Percentiles rank a stretch among this genome's conserved stretches.
These are phyloP conservation scores for Tethea ocularis DNA, from an alignment of 2,888 invertebrate genomes.

Conservation along the genomic window DNA sequence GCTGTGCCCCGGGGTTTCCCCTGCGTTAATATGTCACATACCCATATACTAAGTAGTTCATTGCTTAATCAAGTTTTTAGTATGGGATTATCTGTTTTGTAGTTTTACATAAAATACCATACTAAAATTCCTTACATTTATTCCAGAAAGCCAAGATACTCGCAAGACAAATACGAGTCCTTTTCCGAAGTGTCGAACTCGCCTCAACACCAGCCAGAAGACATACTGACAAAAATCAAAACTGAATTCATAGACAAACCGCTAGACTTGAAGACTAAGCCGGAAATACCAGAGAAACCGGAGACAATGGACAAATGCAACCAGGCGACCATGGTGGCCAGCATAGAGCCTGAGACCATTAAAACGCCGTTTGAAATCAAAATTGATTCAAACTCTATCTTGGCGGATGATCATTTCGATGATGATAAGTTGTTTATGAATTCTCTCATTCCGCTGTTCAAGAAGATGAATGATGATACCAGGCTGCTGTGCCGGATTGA, in stretches of 20 bases:
- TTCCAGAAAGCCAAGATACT: slow-evolving; percentile 71
- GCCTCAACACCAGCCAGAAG: slow-evolving; percentile 70
- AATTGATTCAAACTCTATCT: slow-evolving; percentile 70
- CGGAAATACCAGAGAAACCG: slow-evolving; percentile 47
- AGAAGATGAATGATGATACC: slow-evolving; percentile 77
- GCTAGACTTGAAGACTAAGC: slow-evolving; percentile 64
- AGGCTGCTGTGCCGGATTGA: slow-evolving; percentile 71
- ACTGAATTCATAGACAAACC: slow-evolving; percentile 63
- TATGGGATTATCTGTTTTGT: not conserved
- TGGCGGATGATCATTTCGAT: slow-evolving; percentile 74
- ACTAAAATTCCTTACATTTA: slow-evolving; percentile 3
- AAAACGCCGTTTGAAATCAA: slow-evolving; percentile 64
- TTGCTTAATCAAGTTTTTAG: too few species aligned
- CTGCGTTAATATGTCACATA: too few species aligned
- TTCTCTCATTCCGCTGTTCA: slow-evolving; percentile 70
- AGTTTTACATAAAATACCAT: not conserved
- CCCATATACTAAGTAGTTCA: too few species aligned
- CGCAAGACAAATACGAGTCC: slow-evolving; percentile 76
- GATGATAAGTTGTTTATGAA: slow-evolving; percentile 77
- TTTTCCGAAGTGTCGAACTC: slow-evolving; percentile 75
- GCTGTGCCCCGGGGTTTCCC: too few species aligned
- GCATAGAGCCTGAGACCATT: slow-evolving; percentile 45
- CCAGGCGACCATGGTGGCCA: slow-evolving; percentile 57
- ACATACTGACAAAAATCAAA: slow-evolving; percentile 60
- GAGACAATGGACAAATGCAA: slow-evolving; percentile 62